A percentile compares a stretch with the other conserved stretches of the same genome.
Evolutionary conservation across 2,888 invertebrate genomes (phyloP).

Genomic region (Sminthurides aquaticus): DNA sequence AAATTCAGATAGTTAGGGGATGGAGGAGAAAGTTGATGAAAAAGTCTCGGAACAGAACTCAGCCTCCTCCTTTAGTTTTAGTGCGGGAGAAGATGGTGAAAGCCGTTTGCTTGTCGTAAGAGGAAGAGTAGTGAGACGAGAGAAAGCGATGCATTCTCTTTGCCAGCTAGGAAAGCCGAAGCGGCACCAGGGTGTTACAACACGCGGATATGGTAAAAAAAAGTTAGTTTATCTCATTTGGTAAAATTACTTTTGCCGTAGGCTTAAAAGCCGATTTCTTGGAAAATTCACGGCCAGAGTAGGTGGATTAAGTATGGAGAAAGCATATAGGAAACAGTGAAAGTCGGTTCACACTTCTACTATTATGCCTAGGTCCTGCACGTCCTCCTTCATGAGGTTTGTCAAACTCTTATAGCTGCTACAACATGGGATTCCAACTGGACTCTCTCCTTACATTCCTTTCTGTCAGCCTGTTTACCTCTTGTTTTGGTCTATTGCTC

Average conservation of each 20-base stretch:
- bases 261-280: slow-evolving; percentile 43
- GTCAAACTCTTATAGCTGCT: no score
- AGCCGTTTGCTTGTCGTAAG: not conserved
- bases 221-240: slow-evolving; percentile 13
- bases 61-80: not conserved
- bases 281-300: slow-evolving; percentile 20
- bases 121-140: no score
- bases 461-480: no score
- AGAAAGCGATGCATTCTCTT: not conserved
- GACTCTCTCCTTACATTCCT: no score
- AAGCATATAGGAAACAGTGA: no score
- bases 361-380: no score
- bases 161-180: not conserved
- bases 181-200: not conserved
- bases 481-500: no score
- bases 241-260: slow-evolving; percentile 37
- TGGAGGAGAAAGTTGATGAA: not conserved
- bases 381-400: no score
- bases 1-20: not conserved
- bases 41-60: not conserved
- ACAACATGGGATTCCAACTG: no score
- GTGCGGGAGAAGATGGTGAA: not conserved
- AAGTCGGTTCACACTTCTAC: no score
- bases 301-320: no score
- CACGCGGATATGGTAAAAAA: slow-evolving; percentile 9